A percentile compares a stretch with the other conserved stretches of the same genome.
These are phyloP conservation scores for Drosophila erecta DNA, from an alignment of 1,140 invertebrate species.

Conservation along the genomic window DNA sequence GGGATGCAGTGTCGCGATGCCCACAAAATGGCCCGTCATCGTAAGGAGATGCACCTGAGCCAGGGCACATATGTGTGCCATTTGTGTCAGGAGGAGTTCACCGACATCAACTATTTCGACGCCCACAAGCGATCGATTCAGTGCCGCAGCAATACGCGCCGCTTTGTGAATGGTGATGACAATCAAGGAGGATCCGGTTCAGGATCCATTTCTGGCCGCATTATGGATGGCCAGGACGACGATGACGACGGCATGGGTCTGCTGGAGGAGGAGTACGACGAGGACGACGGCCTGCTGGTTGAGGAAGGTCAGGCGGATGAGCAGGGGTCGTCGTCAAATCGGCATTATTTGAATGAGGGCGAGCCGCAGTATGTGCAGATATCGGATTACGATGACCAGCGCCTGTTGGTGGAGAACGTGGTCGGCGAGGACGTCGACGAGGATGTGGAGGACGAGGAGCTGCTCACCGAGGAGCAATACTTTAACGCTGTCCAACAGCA, in stretches of 20 bases:
- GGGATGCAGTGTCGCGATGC: slow-evolving; percentile 82
- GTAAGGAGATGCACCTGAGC: slow-evolving; percentile 76
- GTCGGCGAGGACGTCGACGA: slow-evolving; percentile 8
- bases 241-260: slow-evolving; percentile 38
- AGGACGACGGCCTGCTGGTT: slow-evolving; percentile 61
- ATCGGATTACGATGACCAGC: slow-evolving; percentile 21
- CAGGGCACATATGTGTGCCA: slow-evolving; percentile 70
- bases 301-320: slow-evolving; percentile 50
- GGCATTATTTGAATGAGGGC: slow-evolving; percentile 9
- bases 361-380: slow-evolving; percentile 29
- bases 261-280: slow-evolving; percentile 65
- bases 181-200: not conserved
- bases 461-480: slow-evolving; percentile 23
- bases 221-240: slow-evolving; percentile 44
- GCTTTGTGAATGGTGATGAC: slow-evolving; percentile 18
- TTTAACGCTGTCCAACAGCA: slow-evolving; percentile 16
- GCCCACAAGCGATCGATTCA: slow-evolving; percentile 80
- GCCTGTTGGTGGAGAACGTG: slow-evolving; percentile 17
- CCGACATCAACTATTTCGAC: slow-evolving; percentile 80
- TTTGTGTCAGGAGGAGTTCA: slow-evolving; percentile 78
- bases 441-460: slow-evolving; percentile 12
- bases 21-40: slow-evolving; percentile 79
- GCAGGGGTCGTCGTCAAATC: slow-evolving; percentile 5
- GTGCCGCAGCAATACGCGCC: slow-evolving; percentile 75
- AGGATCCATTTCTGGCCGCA: slow-evolving; percentile 7